Evolutionary conservation across 2,797 vertebrate genomes (phyloP).

Genomic region (Mus minutoides): DNA sequence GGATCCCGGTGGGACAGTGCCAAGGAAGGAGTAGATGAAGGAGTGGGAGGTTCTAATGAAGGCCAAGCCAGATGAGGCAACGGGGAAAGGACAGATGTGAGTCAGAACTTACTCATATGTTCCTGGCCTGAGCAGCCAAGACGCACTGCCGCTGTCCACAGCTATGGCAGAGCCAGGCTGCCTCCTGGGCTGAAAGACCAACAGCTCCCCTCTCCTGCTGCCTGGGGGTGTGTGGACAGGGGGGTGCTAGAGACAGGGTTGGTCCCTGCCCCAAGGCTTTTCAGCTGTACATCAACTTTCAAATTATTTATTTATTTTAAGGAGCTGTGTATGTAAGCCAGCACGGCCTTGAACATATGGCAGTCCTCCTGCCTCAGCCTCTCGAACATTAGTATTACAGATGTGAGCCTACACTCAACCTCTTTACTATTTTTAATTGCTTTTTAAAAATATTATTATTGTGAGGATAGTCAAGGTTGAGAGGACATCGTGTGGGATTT

Average conservation of each 20-base stretch:
- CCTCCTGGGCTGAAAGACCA: neutral
- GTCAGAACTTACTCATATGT: slow-evolving; percentile 66
- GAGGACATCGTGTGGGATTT: neutral
- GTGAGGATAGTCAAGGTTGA: neutral
- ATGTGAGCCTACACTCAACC: neutral
- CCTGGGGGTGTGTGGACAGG: neutral
- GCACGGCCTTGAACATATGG: neutral
- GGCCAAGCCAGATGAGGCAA: slow-evolving; percentile 65
- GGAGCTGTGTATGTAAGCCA: neutral
- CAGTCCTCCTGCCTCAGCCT: neutral
- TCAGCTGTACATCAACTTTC: neutral
- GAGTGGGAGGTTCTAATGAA: slow-evolving; percentile 50
- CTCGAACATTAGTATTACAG: neutral
- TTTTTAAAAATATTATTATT: neutral
- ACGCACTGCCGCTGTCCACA: neutral
- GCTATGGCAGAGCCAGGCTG: neutral
- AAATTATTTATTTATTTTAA: neutral
- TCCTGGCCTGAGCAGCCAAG: slow-evolving; percentile 26
- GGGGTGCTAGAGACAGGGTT: neutral
- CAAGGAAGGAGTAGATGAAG: neutral
- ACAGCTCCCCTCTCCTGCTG: neutral
- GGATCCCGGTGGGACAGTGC: neutral
- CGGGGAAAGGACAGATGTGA: slow-evolving; percentile 11
- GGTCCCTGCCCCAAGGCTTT: neutral
- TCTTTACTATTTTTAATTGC: neutral